Conservation (phyloP, 2,797 vertebrate genomes). For the Gymnothorax reevesii region DNA sequence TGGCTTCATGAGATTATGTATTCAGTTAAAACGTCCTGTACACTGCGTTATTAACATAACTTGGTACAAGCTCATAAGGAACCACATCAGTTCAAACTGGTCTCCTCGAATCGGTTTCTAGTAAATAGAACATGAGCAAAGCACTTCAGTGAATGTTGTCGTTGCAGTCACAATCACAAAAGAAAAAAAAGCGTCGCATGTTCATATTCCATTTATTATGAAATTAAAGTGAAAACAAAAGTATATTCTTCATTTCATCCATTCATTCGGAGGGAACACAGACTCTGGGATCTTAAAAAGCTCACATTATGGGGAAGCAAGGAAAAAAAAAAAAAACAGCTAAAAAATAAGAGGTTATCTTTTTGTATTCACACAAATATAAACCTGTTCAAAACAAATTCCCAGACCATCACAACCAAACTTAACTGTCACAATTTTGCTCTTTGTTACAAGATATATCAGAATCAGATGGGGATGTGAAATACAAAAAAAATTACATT, state of each 20-base stretch:
- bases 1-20: too few species aligned
- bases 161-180: background rate
- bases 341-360: conserved; percentile 33
- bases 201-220: conserved; percentile 77
- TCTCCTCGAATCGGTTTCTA: too few species aligned
- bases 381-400: conserved; percentile 43
- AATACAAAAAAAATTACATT: background rate
- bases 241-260: conserved; percentile 55
- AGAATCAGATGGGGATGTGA: background rate
- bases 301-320: conserved; percentile 50
- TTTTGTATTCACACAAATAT: conserved; percentile 53
- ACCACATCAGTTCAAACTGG: too few species aligned
- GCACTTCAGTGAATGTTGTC: too few species aligned
- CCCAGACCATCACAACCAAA: conserved; percentile 53
- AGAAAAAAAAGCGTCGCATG: conserved; percentile 47
- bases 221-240: conserved; percentile 74
- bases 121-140: too few species aligned
- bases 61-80: too few species aligned
- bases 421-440: conserved; percentile 50
- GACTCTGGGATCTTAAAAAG: conserved; percentile 65
- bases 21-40: too few species aligned
- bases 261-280: conserved; percentile 43
- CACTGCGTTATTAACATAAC: too few species aligned
- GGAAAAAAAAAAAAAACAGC: conserved; percentile 48
- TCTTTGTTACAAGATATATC: background rate